Conservation (phyloP, 1,140 invertebrate species). For the Heliconius eleuchia region DNA sequence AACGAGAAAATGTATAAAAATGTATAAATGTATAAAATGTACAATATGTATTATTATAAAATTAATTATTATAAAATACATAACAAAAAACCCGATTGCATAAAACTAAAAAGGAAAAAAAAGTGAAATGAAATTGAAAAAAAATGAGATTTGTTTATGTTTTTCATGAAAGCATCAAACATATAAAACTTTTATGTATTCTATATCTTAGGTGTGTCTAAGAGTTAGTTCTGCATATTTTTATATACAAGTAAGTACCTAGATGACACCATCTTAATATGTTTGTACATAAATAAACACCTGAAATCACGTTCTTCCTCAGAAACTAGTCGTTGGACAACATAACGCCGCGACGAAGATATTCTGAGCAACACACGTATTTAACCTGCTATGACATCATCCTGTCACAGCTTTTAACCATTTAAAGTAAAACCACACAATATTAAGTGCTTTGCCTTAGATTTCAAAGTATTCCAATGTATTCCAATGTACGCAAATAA, state of each 20-base stretch:
- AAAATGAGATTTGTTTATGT: too few relatives aligned
- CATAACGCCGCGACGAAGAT: conserved; percentile 38
- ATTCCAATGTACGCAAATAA: not conserved
- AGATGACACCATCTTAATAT: conserved; percentile 33
- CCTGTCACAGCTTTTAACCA: conserved; percentile 38
- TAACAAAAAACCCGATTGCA: too few relatives aligned
- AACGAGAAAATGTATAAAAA: too few relatives aligned
- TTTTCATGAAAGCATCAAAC: too few relatives aligned
- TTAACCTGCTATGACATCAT: conserved; percentile 51
- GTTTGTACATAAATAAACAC: conserved; percentile 14
- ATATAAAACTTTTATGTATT: too few relatives aligned
- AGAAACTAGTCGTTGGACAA: conserved; percentile 40
- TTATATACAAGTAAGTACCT: conserved; percentile 2
- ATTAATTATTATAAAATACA: too few relatives aligned
- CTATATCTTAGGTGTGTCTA: too few relatives aligned
- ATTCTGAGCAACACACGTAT: conserved; percentile 37
- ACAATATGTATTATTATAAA: too few relatives aligned
- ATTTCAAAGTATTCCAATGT: conserved; percentile 21
- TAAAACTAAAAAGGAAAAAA: too few relatives aligned
- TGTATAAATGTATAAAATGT: too few relatives aligned
- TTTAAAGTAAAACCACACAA: conserved; percentile 33
- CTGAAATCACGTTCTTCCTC: conserved; percentile 33
- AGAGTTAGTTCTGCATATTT: not conserved
- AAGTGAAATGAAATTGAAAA: too few relatives aligned
- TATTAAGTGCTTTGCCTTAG: conserved; percentile 26